Evolutionary conservation across 1,140 invertebrate genomes (phyloP).

Genomic region (Danaus melanippus): DNA sequence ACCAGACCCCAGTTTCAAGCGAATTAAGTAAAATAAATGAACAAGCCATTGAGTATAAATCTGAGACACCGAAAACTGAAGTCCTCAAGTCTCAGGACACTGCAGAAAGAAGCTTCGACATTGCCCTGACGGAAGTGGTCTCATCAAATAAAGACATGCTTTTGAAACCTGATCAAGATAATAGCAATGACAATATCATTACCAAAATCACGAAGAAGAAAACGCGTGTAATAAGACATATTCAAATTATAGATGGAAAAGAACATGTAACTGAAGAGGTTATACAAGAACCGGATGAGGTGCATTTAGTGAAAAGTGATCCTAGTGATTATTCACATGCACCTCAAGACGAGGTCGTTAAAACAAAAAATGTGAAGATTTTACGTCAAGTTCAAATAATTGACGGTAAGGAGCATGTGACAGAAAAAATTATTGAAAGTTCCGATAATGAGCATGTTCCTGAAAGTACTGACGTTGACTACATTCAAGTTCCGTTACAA

Average conservation of each 20-base stretch:
- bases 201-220: conserved; percentile 74
- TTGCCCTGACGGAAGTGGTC: no score
- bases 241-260: conserved; percentile 85
- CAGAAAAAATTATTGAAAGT: conserved; percentile 79
- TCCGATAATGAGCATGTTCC: conserved; percentile 71
- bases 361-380: conserved; percentile 75
- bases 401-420: conserved; percentile 81
- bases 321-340: conserved; percentile 31
- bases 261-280: conserved; percentile 87
- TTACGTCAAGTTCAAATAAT: conserved; percentile 81
- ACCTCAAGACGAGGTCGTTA: conserved; percentile 37
- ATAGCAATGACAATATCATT: no score
- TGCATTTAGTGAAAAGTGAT: conserved; percentile 56
- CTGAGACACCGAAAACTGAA: no score
- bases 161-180: no score
- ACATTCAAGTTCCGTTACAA: no score
- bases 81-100: no score
- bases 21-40: no score
- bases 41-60: no score
- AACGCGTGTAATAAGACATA: conserved; percentile 79
- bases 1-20: no score
- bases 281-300: conserved; percentile 84
- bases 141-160: no score
- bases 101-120: no score
- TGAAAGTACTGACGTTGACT: conserved; percentile 8